These are phyloP conservation scores for Anagrus nilaparvatae DNA, from an alignment of 1,140 invertebrate species.

Conservation along the genomic window DNA sequence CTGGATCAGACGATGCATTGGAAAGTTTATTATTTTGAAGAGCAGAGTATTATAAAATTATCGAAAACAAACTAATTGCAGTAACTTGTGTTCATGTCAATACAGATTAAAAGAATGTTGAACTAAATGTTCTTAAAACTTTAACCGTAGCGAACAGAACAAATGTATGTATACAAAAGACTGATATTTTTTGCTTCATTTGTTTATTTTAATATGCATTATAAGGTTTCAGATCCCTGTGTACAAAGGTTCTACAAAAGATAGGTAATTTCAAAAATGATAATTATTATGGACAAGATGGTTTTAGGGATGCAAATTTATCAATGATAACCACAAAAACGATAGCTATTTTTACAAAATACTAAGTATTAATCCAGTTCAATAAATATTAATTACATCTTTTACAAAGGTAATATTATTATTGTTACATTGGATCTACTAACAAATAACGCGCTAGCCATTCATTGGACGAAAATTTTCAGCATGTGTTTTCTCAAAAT, in stretches of 20 bases:
- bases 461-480: too few species aligned
- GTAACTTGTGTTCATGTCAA: slow-evolving; percentile 54
- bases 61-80: slow-evolving; percentile 35
- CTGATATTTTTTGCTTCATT: too few species aligned
- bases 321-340: too few species aligned
- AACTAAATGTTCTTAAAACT: slow-evolving; percentile 45
- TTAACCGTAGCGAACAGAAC: slow-evolving; percentile 39
- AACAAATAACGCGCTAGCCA: too few species aligned
- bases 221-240: slow-evolving; percentile 41
- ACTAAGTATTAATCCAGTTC: too few species aligned
- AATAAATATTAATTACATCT: too few species aligned
- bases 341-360: too few species aligned
- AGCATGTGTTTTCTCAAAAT: too few species aligned
- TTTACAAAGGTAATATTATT: too few species aligned
- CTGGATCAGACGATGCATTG: slow-evolving; percentile 44
- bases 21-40: slow-evolving; percentile 39
- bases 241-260: slow-evolving; percentile 29
- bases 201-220: too few species aligned
- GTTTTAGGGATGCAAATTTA: slow-evolving; percentile 39
- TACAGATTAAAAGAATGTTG: slow-evolving; percentile 45
- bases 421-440: too few species aligned
- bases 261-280: slow-evolving; percentile 18
- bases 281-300: slow-evolving; percentile 37
- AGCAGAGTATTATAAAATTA: slow-evolving; percentile 33
- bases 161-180: too few species aligned